Evolutionary conservation across 2,113 vertebrate species (phyloP).

Genomic region (Seriola aureovittata): DNA sequence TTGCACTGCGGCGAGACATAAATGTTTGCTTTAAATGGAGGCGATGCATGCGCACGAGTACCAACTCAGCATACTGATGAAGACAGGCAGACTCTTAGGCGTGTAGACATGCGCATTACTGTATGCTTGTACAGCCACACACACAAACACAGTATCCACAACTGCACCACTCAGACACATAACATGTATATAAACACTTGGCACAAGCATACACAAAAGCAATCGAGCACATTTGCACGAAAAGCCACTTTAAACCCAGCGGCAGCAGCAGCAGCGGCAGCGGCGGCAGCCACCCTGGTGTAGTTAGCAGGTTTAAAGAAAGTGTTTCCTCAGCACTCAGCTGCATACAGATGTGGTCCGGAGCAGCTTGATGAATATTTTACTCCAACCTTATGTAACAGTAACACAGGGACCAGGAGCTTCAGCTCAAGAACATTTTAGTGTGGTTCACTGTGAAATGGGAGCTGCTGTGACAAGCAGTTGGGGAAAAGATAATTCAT

Average conservation of each 20-base stretch:
- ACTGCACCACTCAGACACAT: conserved; percentile 14
- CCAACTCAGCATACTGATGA: conserved; percentile 58
- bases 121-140: neutral
- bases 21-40: conserved; percentile 60
- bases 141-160: neutral
- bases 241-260: conserved; percentile 46
- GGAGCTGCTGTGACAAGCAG: conserved; percentile 55
- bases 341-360: conserved; percentile 75
- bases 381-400: conserved; percentile 76
- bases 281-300: conserved; percentile 53
- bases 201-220: conserved; percentile 32
- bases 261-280: conserved; percentile 45
- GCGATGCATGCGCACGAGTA: conserved; percentile 25
- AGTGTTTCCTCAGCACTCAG: conserved; percentile 78
- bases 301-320: conserved; percentile 74
- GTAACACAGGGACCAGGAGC: conserved; percentile 59
- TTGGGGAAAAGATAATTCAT: conserved; percentile 64
- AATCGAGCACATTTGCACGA: conserved; percentile 62
- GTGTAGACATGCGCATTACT: conserved; percentile 44
- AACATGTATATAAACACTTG: conserved; percentile 9
- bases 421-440: conserved; percentile 59
- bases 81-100: conserved; percentile 11
- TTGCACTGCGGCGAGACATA: conserved; percentile 25
- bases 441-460: conserved; percentile 48
- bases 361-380: conserved; percentile 82